phyloP scores from a whole-genome alignment of 1,140 invertebrate genomes.

The Ptiloglossa arizonensis region DNA sequence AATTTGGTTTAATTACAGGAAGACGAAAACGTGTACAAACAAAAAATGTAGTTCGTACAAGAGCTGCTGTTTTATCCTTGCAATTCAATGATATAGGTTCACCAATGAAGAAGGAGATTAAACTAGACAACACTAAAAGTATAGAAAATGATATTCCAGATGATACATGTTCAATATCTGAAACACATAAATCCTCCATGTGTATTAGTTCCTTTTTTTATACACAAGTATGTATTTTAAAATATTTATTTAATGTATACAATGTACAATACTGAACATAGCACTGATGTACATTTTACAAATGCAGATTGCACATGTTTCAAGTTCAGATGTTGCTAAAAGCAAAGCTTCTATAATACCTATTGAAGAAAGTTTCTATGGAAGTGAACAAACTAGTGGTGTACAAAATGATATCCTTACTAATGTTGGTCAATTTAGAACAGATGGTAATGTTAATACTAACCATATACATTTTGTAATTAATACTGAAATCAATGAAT shows the following conservation, averaged over 20 bases:
- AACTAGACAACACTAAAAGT: conserved; percentile 40
- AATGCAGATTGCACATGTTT: conserved; percentile 34
- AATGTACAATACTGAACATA: neutral
- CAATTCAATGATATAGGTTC: conserved; percentile 26
- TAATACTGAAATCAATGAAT: neutral
- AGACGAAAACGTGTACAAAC: conserved; percentile 46
- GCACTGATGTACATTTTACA: conserved; percentile 13
- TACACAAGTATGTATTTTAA: conserved; percentile 30
- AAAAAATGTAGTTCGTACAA: conserved; percentile 25
- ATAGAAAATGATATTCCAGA: neutral
- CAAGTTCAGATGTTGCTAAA: conserved; percentile 13
- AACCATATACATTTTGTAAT: neutral
- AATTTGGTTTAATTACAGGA: conserved; percentile 49
- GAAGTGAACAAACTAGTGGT: conserved; percentile 17
- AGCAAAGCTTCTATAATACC: conserved; percentile 24
- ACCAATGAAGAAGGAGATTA: conserved; percentile 55
- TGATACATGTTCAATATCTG: neutral
- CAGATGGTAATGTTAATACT: conserved; percentile 61
- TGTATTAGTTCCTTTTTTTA: conserved; percentile 43
- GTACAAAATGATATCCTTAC: conserved; percentile 47
- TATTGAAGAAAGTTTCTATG: conserved; percentile 22
- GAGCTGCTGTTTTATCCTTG: conserved; percentile 7
- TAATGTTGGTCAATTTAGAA: conserved; percentile 64
- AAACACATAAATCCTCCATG: conserved; percentile 32
- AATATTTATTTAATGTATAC: neutral